phyloP scores from a whole-genome alignment of 1,140 invertebrate genomes.

The Melipona quadrifasciata region DNA sequence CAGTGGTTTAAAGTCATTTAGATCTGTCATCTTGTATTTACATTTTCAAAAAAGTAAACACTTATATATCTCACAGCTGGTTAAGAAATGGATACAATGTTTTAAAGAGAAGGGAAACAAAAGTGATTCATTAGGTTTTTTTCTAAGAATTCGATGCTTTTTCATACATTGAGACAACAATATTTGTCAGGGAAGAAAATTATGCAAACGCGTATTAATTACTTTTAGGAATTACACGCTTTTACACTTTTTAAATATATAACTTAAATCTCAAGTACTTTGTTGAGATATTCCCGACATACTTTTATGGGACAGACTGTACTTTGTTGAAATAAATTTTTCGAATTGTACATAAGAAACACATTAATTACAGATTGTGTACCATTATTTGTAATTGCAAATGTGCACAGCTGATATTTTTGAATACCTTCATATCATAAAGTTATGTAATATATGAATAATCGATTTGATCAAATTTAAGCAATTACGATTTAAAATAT shows the following conservation, averaged over 20 bases:
- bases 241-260: not conserved
- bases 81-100: not conserved
- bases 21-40: not conserved
- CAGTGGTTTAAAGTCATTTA: not conserved
- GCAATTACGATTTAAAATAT: constrained; percentile 43
- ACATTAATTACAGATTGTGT: constrained; percentile 64
- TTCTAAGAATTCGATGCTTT: not conserved
- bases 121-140: not conserved
- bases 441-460: constrained; percentile 26
- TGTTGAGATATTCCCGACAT: not conserved
- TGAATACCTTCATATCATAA: constrained; percentile 24
- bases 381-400: constrained; percentile 42
- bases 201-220: not conserved
- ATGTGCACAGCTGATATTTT: constrained; percentile 35
- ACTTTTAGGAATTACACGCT: not conserved
- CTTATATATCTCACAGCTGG: not conserved
- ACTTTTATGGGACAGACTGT: not conserved
- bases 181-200: not conserved
- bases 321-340: constrained; percentile 35
- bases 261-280: not conserved
- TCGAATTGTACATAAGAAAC: constrained; percentile 61
- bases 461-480: constrained; percentile 43
- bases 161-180: not conserved
- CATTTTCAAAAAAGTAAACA: not conserved
- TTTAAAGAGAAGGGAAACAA: not conserved